Evolutionary conservation across 2,888 invertebrate species (phyloP), one percentile per base, ranked within the genome.

Genomic region (Stenodera caucasica): DNA sequence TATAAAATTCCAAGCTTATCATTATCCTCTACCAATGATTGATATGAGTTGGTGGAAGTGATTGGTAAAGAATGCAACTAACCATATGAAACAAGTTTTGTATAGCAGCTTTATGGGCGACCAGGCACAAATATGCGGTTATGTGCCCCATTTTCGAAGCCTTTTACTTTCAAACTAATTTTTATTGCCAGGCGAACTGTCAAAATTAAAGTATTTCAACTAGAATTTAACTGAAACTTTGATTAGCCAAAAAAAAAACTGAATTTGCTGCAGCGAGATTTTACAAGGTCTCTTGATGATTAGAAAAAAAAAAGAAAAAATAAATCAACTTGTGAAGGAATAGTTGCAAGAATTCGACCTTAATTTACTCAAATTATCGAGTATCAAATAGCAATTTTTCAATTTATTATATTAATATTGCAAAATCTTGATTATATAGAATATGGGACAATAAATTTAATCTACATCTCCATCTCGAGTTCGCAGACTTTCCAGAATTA

Each of bases 1-100:
- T n/a, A n/a, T n/a, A n/a, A n/a, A n/a, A n/a, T n/a, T n/a, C n/a
- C n/a, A n/a, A n/a, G n/a, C n/a, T n/a, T n/a, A n/a, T 21, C 21
- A 21, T 45, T 45, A 45, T 45, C 45, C 11, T 45, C 12, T 45
- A 45, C 18, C 45, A 45, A 45, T 45, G 45, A 45, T 45, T 12
- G 21, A 45, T 45, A 21, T 45, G 45, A 12, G 3, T 15, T 21
- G 7, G 21, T 45, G 45, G 45, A 45, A 45, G 45, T 45, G 21
- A 45, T 21, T 45, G 45, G 37, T 15, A n/a, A 37, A 37, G 37
- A 37, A 37, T 37, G 37, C 15, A 15, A 37, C 14, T 14, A 15
- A 40, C 37, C 21, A 37, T 40, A 40, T 26, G 7, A 18, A 45
- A 45, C 45, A 7, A 12, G 45, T 45, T 35, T 35, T 35, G 7